Conservation (phyloP, 2,797 vertebrate genomes). For the Danio jaintianensis region DNA sequence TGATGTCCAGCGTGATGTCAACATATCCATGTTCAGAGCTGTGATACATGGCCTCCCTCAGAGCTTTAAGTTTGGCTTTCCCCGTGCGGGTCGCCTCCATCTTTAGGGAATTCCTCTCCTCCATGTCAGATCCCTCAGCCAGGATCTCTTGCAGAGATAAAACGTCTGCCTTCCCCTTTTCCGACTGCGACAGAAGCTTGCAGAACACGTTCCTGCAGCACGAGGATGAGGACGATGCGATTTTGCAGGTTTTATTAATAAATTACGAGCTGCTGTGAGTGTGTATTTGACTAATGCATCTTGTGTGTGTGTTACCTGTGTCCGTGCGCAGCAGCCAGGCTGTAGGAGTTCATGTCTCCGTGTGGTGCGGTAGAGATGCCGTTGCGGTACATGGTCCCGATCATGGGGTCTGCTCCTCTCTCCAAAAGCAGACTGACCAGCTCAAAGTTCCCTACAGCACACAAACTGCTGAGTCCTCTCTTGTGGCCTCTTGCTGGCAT, state of each 20-base stretch:
- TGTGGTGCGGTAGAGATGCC: constrained; percentile 94
- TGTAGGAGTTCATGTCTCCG: constrained; percentile 98
- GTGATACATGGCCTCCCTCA: constrained; percentile 98
- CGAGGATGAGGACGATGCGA: constrained; percentile 28
- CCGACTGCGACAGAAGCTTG: constrained; percentile 92
- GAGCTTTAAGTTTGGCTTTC: constrained; percentile 93
- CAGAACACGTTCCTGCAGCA: constrained; percentile 92
- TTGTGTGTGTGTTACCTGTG: constrained; percentile 86
- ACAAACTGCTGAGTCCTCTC: constrained; percentile 38
- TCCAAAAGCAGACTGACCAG: constrained; percentile 96
- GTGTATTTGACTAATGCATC: neutral
- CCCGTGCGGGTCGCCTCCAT: constrained; percentile 87
- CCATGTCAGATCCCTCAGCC: constrained; percentile 91
- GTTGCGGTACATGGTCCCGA: constrained; percentile 96
- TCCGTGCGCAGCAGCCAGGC: constrained; percentile 96
- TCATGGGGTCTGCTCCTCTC: constrained; percentile 92
- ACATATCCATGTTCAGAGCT: constrained; percentile 95
- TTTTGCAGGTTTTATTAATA: constrained; percentile 48
- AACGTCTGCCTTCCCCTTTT: constrained; percentile 92
- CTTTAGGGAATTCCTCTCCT: constrained; percentile 83
- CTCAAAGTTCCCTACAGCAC: constrained; percentile 92
- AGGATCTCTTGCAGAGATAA: constrained; percentile 97
- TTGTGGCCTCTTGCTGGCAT: constrained; percentile 18
- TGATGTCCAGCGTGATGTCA: constrained; percentile 96
- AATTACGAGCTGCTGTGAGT: constrained; percentile 25